phyloP scores from a whole-genome alignment of 2,888 invertebrate species.

The Drosophila cyrtoloma region DNA sequence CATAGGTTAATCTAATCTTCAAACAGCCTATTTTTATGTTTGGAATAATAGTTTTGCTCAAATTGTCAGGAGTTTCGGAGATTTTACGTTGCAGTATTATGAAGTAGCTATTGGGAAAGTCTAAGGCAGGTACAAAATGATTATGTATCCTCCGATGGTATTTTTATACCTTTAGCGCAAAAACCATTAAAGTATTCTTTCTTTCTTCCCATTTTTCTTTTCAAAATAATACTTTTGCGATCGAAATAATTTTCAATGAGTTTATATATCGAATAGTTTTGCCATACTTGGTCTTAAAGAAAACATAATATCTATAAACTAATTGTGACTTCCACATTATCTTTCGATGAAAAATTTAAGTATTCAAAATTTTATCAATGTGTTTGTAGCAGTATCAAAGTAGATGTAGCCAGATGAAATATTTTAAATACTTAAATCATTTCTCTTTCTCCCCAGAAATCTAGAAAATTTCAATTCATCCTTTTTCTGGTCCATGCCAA shows the following conservation, averaged over 20 bases:
- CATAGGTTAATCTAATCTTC: slow-evolving; percentile 26
- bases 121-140: neutral
- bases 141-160: neutral
- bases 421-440: neutral
- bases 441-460: neutral
- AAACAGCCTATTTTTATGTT: neutral
- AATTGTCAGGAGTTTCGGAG: no score
- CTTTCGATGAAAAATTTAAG: neutral
- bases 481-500: neutral
- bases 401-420: neutral
- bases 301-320: neutral
- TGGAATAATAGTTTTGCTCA: neutral
- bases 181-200: neutral
- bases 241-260: no score
- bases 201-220: accelerated
- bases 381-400: neutral
- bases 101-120: neutral
- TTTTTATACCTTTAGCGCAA: neutral
- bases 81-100: neutral
- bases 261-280: neutral
- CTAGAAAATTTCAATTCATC: neutral
- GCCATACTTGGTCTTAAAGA: neutral
- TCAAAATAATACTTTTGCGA: accelerated
- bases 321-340: neutral
- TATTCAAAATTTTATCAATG: neutral